A percentile compares a stretch with the other conserved stretches of the same genome.
These are phyloP conservation scores for Neuroterus valhalla DNA, from an alignment of 1,140 invertebrate genomes.

Conservation along the genomic window DNA sequence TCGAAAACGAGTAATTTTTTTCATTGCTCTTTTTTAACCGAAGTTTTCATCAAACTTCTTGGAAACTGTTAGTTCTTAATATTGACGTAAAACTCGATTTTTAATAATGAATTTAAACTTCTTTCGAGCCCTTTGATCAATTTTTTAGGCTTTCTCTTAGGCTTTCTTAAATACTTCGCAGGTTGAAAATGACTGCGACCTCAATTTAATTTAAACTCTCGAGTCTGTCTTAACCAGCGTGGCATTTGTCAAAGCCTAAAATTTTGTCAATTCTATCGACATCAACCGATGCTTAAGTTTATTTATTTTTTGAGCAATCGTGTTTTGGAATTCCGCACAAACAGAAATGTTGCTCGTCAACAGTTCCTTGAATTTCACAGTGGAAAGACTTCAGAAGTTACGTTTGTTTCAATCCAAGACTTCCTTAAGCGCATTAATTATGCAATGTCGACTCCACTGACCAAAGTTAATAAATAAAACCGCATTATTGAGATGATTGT, in stretches of 20 bases:
- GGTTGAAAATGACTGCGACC: background rate
- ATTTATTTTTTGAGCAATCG: background rate
- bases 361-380: slow-evolving; percentile 14
- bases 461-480: slow-evolving; percentile 25
- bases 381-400: slow-evolving; percentile 9
- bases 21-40: background rate
- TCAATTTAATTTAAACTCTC: background rate
- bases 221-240: background rate
- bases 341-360: slow-evolving; percentile 6
- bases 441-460: slow-evolving; percentile 25
- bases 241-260: background rate
- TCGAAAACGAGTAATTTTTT: background rate
- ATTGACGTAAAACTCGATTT: background rate
- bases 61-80: background rate
- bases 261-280: slow-evolving; percentile 23
- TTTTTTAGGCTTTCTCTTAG: slow-evolving; percentile 20
- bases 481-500: slow-evolving; percentile 26
- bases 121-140: slow-evolving; percentile 29
- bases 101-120: background rate
- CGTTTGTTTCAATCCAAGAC: slow-evolving; percentile 4
- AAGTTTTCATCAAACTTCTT: background rate
- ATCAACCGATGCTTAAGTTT: slow-evolving; percentile 2
- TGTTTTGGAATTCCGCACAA: slow-evolving; percentile 27
- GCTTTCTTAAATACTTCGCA: background rate
- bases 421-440: slow-evolving; percentile 19